Evolutionary conservation across 2,113 vertebrate species (phyloP).

Genomic region (Semnornis frantzii): DNA sequence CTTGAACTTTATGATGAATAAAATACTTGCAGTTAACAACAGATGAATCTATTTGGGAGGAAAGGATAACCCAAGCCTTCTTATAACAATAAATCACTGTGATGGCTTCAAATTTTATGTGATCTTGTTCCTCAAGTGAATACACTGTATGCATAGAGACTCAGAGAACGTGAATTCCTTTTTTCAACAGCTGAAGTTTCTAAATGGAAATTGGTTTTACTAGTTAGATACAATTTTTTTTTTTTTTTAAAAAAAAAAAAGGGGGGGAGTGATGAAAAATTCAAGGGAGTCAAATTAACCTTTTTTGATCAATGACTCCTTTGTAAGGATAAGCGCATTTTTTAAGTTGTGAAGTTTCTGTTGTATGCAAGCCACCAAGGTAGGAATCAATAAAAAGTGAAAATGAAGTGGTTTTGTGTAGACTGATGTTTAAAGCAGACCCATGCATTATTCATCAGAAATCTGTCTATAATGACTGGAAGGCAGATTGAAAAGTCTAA

Average conservation of each 20-base stretch:
- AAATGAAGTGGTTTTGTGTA: conserved; percentile 39
- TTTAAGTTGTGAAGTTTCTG: conserved; percentile 48
- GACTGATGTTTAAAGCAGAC: conserved; percentile 23
- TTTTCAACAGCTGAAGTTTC: conserved; percentile 9
- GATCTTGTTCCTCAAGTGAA: not conserved
- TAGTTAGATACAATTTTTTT: not conserved
- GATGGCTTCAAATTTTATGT: not conserved
- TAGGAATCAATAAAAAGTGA: conserved; percentile 35
- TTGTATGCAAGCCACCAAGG: conserved; percentile 5
- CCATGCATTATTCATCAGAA: conserved; percentile 47
- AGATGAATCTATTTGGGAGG: not conserved
- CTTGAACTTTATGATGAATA: not conserved
- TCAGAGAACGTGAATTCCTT: not conserved
- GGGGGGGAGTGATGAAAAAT: not conserved
- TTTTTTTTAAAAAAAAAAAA: not conserved
- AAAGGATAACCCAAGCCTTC: not conserved
- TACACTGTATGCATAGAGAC: rapidly evolving
- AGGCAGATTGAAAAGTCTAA: conserved; percentile 19
- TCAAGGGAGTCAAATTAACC: conserved; percentile 41
- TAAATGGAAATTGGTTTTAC: conserved; percentile 14
- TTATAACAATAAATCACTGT: not conserved
- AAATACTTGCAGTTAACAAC: not conserved
- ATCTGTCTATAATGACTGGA: conserved; percentile 6
- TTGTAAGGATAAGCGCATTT: not conserved
- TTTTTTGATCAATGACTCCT: not conserved